Conservation (phyloP, 2,113 vertebrate species). For the Sinocyclocheilus maitianheensis region DNA sequence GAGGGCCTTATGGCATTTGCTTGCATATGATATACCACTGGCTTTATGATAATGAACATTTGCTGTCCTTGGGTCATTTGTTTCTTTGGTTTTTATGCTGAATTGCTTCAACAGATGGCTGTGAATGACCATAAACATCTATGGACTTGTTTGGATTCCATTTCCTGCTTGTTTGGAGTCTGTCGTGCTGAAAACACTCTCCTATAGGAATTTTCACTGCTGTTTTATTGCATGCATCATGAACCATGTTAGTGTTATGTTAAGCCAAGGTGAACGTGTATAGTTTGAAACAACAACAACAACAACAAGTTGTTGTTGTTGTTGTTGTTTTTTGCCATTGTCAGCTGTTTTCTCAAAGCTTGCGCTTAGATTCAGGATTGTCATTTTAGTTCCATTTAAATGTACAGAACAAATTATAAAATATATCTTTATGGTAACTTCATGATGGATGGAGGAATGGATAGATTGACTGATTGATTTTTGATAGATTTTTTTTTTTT, state of each 20-base stretch:
- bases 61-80: slow-evolving; percentile 31
- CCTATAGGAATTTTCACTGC: slow-evolving; percentile 30
- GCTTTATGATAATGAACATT: slow-evolving; percentile 31
- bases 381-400: no score
- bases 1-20: slow-evolving; percentile 36
- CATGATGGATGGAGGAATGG: no score
- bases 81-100: slow-evolving; percentile 4
- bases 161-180: slow-evolving; percentile 31
- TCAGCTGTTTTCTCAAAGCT: background rate
- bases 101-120: slow-evolving; percentile 43
- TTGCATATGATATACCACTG: background rate
- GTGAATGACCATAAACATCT: slow-evolving; percentile 37
- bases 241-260: slow-evolving; percentile 30
- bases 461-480: no score
- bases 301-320: background rate
- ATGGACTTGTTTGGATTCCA: slow-evolving; percentile 8
- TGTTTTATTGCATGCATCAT: slow-evolving; percentile 40
- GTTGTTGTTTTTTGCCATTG: background rate
- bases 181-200: slow-evolving; percentile 43
- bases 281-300: background rate
- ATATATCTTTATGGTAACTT: no score
- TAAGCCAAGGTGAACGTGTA: slow-evolving; percentile 4
- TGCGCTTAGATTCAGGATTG: no score
- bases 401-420: no score
- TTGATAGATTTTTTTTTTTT: no score